phyloP scores from a whole-genome alignment of 2,113 vertebrate species.

The Vulpes lagopus region DNA sequence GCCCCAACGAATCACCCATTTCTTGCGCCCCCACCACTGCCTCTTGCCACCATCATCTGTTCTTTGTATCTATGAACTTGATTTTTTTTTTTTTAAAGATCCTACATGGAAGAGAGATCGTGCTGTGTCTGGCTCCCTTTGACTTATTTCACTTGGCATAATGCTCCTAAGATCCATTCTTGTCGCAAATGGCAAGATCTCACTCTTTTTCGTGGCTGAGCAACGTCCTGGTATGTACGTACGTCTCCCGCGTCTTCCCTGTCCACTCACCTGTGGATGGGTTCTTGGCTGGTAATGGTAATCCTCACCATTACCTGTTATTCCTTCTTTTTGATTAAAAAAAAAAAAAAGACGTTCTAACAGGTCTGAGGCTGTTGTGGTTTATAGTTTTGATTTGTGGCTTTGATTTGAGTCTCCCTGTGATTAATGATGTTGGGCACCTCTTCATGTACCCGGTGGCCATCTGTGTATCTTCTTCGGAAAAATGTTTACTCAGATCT shows the following conservation, averaged over 20 bases:
- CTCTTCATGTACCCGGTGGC: background rate
- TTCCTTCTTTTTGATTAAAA: background rate
- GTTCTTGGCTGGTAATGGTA: background rate
- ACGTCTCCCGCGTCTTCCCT: background rate
- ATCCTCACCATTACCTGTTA: background rate
- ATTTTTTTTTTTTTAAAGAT: background rate
- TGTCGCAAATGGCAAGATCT: background rate
- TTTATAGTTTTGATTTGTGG: background rate
- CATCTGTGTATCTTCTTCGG: background rate
- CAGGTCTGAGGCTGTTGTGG: background rate
- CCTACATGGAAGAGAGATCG: background rate
- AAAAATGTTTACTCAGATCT: background rate
- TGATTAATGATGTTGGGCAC: background rate
- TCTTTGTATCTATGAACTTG: background rate
- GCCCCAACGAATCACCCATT: background rate
- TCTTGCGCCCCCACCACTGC: too few species aligned
- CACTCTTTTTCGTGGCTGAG: background rate
- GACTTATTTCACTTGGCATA: background rate
- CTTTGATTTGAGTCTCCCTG: background rate
- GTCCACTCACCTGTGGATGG: background rate
- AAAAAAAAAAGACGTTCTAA: background rate
- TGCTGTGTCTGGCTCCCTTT: background rate
- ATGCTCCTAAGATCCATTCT: background rate
- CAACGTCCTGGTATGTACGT: background rate
- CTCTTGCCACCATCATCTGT: background rate